These are phyloP conservation scores for Paedocypris sp. DNA, from an alignment of 2,113 vertebrate species.

Conservation along the genomic window DNA sequence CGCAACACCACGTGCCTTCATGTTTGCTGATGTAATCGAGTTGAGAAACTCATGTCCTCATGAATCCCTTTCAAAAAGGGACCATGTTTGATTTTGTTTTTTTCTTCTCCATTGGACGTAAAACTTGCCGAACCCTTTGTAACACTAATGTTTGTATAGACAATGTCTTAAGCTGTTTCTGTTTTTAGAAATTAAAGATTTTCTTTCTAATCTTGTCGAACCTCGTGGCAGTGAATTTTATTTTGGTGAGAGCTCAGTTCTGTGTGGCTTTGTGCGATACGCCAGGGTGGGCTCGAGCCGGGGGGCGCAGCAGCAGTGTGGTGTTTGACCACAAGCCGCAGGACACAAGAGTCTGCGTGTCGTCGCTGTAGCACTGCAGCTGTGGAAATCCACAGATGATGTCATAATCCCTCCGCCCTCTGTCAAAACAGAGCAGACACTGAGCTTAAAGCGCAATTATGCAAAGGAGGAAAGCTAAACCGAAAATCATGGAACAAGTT, in stretches of 20 bases:
- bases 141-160: conserved; percentile 43
- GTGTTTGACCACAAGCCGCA: conserved; percentile 64
- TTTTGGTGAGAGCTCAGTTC: not conserved
- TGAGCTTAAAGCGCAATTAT: too few species aligned
- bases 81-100: not conserved
- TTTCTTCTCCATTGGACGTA: too few species aligned
- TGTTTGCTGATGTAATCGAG: not conserved
- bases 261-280: not conserved
- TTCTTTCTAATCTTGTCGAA: not conserved
- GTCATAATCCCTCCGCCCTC: conserved; percentile 64
- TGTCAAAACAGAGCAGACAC: conserved; percentile 43
- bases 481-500: too few species aligned
- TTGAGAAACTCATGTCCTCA: not conserved
- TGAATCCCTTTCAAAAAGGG: not conserved
- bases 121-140: conserved; percentile 46
- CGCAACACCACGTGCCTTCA: too few species aligned
- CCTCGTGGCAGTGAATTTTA: too few species aligned
- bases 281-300: not conserved
- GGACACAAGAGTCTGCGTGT: conserved; percentile 58
- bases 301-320: conserved; percentile 57
- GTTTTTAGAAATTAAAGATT: conserved; percentile 63
- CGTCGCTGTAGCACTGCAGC: conserved; percentile 55
- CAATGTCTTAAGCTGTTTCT: conserved; percentile 53
- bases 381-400: conserved; percentile 74
- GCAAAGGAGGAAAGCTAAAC: too few species aligned